Evolutionary conservation across 1,140 invertebrate genomes (phyloP).

Genomic region (Bemisia tabaci): DNA sequence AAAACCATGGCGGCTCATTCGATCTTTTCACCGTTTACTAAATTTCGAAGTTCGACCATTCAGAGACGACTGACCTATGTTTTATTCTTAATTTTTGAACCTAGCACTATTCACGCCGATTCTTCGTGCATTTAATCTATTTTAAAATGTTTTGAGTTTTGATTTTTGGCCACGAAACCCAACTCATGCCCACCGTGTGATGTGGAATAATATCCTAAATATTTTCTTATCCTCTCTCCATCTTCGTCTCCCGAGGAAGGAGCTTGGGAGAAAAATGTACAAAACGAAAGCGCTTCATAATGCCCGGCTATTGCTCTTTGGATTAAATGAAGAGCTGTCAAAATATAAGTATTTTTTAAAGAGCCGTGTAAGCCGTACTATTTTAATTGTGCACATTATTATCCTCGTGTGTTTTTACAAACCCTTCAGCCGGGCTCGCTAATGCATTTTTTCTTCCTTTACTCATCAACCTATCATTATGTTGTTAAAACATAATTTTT

Average conservation of each 20-base stretch:
- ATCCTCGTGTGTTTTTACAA: not conserved
- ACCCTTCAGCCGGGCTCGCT: not conserved
- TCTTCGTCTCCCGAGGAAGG: not conserved
- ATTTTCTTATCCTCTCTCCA: not conserved
- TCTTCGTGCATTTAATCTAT: no score
- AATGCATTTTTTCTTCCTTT: not conserved
- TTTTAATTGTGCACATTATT: not conserved
- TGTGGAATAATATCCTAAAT: slow-evolving; percentile 1
- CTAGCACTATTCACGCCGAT: no score
- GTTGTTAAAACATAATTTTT: not conserved
- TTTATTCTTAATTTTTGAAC: no score
- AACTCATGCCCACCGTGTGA: no score
- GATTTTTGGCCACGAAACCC: no score
- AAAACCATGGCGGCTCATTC: no score
- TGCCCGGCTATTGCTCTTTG: not conserved
- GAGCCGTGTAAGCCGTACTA: not conserved
- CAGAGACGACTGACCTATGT: no score
- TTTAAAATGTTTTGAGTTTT: no score
- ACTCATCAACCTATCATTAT: not conserved
- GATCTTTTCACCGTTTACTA: no score
- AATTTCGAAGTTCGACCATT: no score
- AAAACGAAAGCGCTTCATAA: not conserved
- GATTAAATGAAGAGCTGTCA: not conserved
- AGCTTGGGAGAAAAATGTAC: not conserved
- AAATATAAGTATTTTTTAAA: not conserved